Percentiles rank a stretch among this genome's conserved stretches.
Conservation (phyloP, 2,888 invertebrate genomes). For the Laothoe populi region DNA sequence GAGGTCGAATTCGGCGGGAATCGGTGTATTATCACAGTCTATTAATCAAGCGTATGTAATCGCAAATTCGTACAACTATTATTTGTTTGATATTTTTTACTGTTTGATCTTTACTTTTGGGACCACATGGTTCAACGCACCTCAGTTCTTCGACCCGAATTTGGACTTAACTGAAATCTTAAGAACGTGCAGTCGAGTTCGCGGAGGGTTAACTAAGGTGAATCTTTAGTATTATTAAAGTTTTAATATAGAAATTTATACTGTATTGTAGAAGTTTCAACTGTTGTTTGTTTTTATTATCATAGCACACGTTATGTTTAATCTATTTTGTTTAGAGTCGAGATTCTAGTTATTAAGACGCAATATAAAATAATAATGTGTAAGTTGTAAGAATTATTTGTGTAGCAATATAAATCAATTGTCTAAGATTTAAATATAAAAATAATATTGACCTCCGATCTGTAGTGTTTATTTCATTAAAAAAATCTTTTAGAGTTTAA, state of each 20-base stretch:
- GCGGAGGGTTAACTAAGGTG: not conserved
- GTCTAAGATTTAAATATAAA: no score
- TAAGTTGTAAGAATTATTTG: no score
- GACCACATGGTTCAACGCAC: constrained; percentile 10
- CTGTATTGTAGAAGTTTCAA: no score
- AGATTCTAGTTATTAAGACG: no score
- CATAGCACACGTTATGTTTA: no score
- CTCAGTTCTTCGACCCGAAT: constrained; percentile 28
- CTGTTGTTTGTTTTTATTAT: no score
- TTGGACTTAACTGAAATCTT: constrained; percentile 13
- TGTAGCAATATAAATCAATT: no score
- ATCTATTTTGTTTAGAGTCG: no score
- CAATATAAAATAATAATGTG: no score
- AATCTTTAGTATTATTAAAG: not conserved
- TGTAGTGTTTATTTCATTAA: no score
- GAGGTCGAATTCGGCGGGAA: constrained; percentile 30
- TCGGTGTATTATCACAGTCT: constrained; percentile 20
- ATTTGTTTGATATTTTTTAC: constrained; percentile 16
- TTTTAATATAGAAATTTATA: not conserved
- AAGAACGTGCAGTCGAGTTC: not conserved
- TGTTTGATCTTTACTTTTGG: constrained; percentile 25
- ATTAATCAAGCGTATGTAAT: constrained; percentile 25
- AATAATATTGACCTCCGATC: no score
- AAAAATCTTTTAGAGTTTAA: no score
- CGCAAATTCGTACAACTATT: constrained; percentile 22